These are phyloP conservation scores for Blera fallax DNA, from an alignment of 2,888 invertebrate genomes.

Conservation along the genomic window DNA sequence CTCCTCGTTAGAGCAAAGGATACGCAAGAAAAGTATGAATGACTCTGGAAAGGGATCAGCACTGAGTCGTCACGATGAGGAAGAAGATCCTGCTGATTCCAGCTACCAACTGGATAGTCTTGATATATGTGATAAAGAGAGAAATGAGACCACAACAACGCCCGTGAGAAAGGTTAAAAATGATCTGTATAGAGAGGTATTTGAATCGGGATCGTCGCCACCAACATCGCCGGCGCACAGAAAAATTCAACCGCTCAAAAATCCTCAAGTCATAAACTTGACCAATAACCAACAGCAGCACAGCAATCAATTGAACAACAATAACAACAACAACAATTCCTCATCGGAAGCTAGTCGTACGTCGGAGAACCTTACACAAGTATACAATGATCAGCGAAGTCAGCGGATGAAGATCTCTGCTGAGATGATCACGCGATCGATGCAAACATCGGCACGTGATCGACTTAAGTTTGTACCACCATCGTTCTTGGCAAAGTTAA, in stretches of 20 bases:
- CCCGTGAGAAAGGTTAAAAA: slow-evolving; percentile 70
- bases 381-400: slow-evolving; percentile 73
- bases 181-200: slow-evolving; percentile 75
- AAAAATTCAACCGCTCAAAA: slow-evolving; percentile 80
- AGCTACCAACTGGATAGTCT: slow-evolving; percentile 78
- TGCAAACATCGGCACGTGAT: slow-evolving; percentile 86
- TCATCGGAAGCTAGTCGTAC: slow-evolving; percentile 80
- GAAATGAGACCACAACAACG: slow-evolving; percentile 70
- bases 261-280: slow-evolving; percentile 80
- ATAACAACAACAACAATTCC: slow-evolving; percentile 81
- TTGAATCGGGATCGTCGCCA: slow-evolving; percentile 73
- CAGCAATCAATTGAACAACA: slow-evolving; percentile 74
- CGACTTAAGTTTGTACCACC: slow-evolving; percentile 86
- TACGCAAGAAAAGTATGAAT: slow-evolving; percentile 82
- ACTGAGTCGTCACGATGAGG: slow-evolving; percentile 81
- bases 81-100: slow-evolving; percentile 75
- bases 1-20: slow-evolving; percentile 80
- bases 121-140: slow-evolving; percentile 75
- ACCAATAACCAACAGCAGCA: slow-evolving; percentile 73
- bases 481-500: slow-evolving; percentile 87
- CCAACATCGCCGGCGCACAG: slow-evolving; percentile 79
- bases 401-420: slow-evolving; percentile 75
- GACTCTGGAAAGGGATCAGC: slow-evolving; percentile 82
- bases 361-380: slow-evolving; percentile 79
- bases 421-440: slow-evolving; percentile 87